phyloP scores from a whole-genome alignment of 2,113 vertebrate species.

The Climacteris rufus region DNA sequence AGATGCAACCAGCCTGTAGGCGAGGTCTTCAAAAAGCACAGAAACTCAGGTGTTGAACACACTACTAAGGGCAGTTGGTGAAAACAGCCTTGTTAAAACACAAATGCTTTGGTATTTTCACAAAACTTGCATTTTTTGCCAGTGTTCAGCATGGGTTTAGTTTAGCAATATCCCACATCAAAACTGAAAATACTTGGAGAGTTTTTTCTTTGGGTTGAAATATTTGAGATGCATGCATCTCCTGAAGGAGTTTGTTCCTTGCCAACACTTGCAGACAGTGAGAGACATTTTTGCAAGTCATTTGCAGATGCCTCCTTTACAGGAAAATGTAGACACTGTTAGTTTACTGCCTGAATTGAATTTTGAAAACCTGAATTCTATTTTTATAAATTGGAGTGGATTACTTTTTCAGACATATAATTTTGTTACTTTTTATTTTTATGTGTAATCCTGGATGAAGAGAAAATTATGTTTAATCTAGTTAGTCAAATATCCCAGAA shows the following conservation, averaged over 20 bases:
- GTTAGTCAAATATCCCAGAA: conserved; percentile 3
- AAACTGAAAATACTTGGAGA: background rate
- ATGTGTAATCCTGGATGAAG: background rate
- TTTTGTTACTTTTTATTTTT: conserved; percentile 40
- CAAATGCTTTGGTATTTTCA: background rate
- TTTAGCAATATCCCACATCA: background rate
- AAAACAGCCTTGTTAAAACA: background rate
- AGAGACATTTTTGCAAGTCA: conserved; percentile 60
- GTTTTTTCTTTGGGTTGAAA: background rate
- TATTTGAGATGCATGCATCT: conserved; percentile 29
- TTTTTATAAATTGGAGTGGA: conserved; percentile 15
- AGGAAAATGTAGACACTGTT: conserved; percentile 2
- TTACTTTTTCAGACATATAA: background rate
- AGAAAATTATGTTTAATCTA: background rate
- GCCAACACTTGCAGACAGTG: conserved; percentile 50
- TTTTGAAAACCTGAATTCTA: conserved; percentile 31
- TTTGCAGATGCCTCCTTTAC: conserved; percentile 42
- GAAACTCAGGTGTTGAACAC: background rate
- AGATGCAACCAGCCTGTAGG: background rate
- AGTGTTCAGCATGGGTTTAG: background rate
- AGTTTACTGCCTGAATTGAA: conserved; percentile 35
- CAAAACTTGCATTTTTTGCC: background rate
- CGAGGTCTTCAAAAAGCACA: background rate
- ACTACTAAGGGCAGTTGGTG: background rate
- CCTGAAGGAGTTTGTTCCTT: conserved; percentile 38